Evolutionary conservation across 2,888 invertebrate genomes (phyloP).

Genomic region (Eueremaeus valkanovi): DNA sequence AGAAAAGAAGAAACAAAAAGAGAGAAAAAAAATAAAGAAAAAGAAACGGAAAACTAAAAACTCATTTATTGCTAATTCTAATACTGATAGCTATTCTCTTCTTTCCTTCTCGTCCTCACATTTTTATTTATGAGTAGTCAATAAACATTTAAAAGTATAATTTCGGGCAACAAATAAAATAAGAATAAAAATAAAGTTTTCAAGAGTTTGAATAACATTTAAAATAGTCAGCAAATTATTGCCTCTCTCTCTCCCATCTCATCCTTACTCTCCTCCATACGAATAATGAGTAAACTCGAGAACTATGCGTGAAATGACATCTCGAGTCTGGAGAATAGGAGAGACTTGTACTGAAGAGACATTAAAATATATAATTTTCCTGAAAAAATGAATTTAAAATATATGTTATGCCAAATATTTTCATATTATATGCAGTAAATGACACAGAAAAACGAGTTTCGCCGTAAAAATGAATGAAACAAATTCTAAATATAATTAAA

Average conservation of each 20-base stretch:
- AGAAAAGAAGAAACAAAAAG: neutral
- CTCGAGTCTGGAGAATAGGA: neutral
- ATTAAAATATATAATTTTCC: no score
- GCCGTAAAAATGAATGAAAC: neutral
- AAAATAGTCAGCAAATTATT: slow-evolving; percentile 22
- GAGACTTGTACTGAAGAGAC: neutral
- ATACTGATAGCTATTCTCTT: no score
- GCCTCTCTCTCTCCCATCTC: neutral
- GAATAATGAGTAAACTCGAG: neutral
- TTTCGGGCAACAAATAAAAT: neutral
- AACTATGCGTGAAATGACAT: neutral
- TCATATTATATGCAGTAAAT: neutral
- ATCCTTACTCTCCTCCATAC: no score
- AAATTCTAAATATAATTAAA: neutral
- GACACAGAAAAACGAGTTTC: neutral
- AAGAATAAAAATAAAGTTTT: no score
- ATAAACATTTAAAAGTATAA: slow-evolving; percentile 35
- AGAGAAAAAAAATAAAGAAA: no score
- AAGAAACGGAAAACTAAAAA: no score
- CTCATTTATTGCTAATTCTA: no score
- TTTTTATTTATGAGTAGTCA: slow-evolving; percentile 31
- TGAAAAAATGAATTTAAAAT: no score
- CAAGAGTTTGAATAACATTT: slow-evolving; percentile 17
- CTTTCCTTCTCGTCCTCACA: neutral
- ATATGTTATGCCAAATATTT: neutral